Evolutionary conservation across 2,888 invertebrate species (phyloP), one percentile per base, ranked within the genome.

Genomic region (Torymus aiolomorphi): DNA sequence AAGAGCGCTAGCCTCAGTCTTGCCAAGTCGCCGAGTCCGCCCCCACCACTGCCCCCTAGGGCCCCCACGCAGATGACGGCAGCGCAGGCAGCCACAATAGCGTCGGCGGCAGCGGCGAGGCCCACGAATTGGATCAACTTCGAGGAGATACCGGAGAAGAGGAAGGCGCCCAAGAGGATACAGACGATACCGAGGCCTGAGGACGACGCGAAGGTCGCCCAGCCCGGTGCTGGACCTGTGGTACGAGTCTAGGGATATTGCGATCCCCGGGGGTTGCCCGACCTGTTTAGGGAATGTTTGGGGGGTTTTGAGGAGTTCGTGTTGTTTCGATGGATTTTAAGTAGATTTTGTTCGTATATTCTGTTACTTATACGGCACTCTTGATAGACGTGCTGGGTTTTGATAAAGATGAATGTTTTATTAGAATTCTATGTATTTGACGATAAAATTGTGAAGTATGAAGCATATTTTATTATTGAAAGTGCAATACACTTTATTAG

Each of bases 111-210:
- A 63, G 80, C 85, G 83, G 77, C 87, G 13, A 83, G 86, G 16
- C 88, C 89, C 0, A 91, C 91, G 0, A 95, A 95, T 84, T 97
- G 97, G 97, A 95, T 97, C 81, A 96, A 96, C 89, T 96, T 96
- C 88, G 95, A 96, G 88, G 96, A 96, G 87, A 95, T 96, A 78
- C 96, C 96, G 0, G 96, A 96, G 90, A 93, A 94, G 83, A 92
- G 96, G 75, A 95, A 96, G 90, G 94, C 95, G 82, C 95, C 96
- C 20, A 96, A 96, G 90, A 93, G 96, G 83, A 96, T 96, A 85
- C 96, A 96, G 88, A 95, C 96, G 20, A 92, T 96, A 86, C 96
- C 96, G 24, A 92, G 93, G 57, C 87, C 91, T 20, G 91, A 92
- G 59, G 90, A 91, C 65, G 91, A 91, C 59, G 84, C 86, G 2